Evolutionary conservation across 1,140 invertebrate genomes (phyloP), one percentile per base, ranked within the genome.

Genomic region (Andricus grossulariae): DNA sequence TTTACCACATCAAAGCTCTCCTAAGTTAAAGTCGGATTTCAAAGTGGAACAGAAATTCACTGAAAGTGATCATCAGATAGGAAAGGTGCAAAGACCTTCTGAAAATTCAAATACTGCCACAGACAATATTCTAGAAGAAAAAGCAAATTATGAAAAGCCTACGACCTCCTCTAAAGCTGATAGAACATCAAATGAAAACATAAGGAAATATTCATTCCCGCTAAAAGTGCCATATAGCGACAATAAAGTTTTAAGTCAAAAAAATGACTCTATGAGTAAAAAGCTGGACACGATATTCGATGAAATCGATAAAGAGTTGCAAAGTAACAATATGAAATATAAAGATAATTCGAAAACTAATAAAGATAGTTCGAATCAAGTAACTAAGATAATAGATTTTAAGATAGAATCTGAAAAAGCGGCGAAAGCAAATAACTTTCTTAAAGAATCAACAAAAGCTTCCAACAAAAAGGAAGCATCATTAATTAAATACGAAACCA

Each of bases 241-340:
- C 25, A 66, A 45, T 45, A 45, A 2, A 45, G 39, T 45, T 11
- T 1, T 11, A 45, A 45, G 6, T 45, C 39, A 1, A 45, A 7
- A 45, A 45, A 45, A 45, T 8, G 10, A 45, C 10, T 8, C 13
- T 16, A 66, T 66, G 16, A 66, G 32, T 39, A 39, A 6, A 66
- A 32, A 66, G 32, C 16, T 66, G 45, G 60, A 66, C n/a, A 39
- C 39, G 13, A 90, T 91, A 50, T 90, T 91, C 72, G 80, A 88
- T 15, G 88, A 90, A 73, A 90, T 91, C 25, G 89, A 91, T 39
- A 87, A 85, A 21, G 66, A 89, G 7, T 82, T 83, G 60, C 80
- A 82, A 3, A 87, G 80, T 32, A 85, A 84, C n/a, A 78, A 80
- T 13, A 72, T 50, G 55, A 80, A 80, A 54, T 66, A 77, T n/a